Evolutionary conservation across 1,140 invertebrate species (phyloP).

Genomic region (Pseudomyrmex dendroicus): DNA sequence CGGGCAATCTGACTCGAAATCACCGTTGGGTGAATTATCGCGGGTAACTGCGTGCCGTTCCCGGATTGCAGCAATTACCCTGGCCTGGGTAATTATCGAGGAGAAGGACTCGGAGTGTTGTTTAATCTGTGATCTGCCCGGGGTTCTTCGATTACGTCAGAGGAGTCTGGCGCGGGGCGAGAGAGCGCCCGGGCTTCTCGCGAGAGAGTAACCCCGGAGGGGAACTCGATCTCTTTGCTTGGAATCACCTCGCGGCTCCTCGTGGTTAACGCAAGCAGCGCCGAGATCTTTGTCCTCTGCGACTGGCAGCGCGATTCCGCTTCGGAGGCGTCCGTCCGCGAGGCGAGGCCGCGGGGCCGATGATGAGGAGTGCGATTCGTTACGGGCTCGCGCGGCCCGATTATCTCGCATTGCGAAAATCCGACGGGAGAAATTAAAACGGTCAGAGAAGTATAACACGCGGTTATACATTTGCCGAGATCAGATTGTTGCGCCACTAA

Average conservation of each 20-base stretch:
- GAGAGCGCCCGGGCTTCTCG: constrained; percentile 1
- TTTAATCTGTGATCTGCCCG: constrained; percentile 83
- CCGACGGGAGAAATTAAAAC: constrained; percentile 50
- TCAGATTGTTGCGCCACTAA: background rate
- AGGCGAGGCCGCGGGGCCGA: constrained; percentile 21
- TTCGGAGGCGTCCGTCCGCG: constrained; percentile 9
- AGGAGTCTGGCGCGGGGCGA: constrained; percentile 63
- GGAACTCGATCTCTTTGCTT: constrained; percentile 35
- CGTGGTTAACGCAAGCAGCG: constrained; percentile 25
- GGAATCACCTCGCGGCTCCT: constrained; percentile 15
- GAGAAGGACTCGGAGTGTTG: constrained; percentile 83
- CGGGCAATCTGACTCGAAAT: constrained; percentile 83
- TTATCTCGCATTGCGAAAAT: constrained; percentile 56
- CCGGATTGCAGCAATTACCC: constrained; percentile 84
- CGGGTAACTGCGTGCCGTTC: constrained; percentile 83
- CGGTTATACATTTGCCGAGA: too few relatives aligned
- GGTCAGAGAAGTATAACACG: constrained; percentile 9
- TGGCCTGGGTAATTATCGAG: constrained; percentile 83
- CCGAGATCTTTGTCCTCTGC: constrained; percentile 45
- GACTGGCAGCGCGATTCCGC: constrained; percentile 41
- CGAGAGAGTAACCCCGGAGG: background rate
- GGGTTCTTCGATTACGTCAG: constrained; percentile 81
- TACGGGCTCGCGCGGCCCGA: constrained; percentile 36
- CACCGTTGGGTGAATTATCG: constrained; percentile 84
- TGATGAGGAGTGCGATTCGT: constrained; percentile 33